Evolutionary conservation across 2,113 vertebrate species (phyloP), one percentile per base, ranked within the genome.

Genomic region (Ceyx margarethae): DNA sequence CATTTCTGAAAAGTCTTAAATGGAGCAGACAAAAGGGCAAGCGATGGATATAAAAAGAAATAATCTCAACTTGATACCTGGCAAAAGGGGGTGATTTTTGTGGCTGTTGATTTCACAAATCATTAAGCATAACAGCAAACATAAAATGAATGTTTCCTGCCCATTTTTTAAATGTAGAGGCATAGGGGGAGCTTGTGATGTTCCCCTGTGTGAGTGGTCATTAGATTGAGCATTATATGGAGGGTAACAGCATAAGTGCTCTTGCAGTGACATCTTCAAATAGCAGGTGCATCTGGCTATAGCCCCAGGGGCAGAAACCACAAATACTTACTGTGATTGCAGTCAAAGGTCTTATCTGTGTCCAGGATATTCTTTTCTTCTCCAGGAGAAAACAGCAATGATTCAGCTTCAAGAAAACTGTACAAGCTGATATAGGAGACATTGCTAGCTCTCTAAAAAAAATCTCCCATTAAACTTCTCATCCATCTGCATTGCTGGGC

Each of bases 61-160:
- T 74, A 87, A 89, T 90, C 76, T 85, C 94, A 94, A 89, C 84
- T 87, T 93, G 73, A 62, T 87, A 87, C 73, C 83, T 71, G 74
- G 71, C 53, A 91, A 92, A 87, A 81, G 26, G 58, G 37, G 53
- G 29, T 21, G 56, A 90, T 90, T 83, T 92, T 50, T 90, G 65
- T 81, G 81, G 87, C 64, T 91, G 88, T 85, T 95, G 94, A 85
- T 95, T 96, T 97, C 96, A 95, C 94, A 97, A 96, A 92, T 95
- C 96, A 91, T 97, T 96, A 94, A 97, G 81, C 84, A 82, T 92
- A 94, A 91, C 68, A 95, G 91, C 91, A 96, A 95, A 92, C 86
- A 92, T 83, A 94, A 96, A 96, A 91, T 18, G 26, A 94, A 91
- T n/a, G 31, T 94, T 93, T 93, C 10, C 54, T 96, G 80, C 17